Base-by-base conservation (phyloP, 2,888 invertebrate genomes). In the Onchidella celtica region DNA sequence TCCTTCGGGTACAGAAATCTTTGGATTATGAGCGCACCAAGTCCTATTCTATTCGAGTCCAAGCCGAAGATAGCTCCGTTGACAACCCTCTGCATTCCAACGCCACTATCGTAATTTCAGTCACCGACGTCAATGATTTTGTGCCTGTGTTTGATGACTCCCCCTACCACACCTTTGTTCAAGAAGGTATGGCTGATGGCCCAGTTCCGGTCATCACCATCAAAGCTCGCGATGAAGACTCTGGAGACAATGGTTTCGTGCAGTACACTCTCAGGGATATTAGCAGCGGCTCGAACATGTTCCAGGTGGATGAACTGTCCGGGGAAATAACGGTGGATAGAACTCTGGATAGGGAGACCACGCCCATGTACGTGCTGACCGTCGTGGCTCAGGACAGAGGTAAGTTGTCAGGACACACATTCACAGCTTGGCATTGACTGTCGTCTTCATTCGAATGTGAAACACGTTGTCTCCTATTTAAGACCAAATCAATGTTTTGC, bases 231-330 rank as follows among this genome's bases (percentile, higher is more conserved):
- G 98, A 98, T 92, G 97, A 97, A 82, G 98, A 98, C 94, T 97
- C 97, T 75, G 96, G 97, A 83, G 97, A 97, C 27, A 97, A 97
- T 93, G 97, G 97, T 93, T 96, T 97, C 94, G 97, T 98, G 77
- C 95, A 97, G 85, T 98, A 98, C 94, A 97, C 97, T 92, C 96
- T 98, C 90, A 97, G 98, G 93, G 97, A 98, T 93, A 98, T 98
- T 70, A 97, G 97, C 93, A 97, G 97, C 77, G 97, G 97, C 93
- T 96, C 96, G 65, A 86, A 88, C 24, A 94, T 97, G 86, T 99
- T 99, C 94, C 95, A 96, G 90, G 97, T 92, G 59, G 87, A 91
- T 81, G 47, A 3, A 27, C 82, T 83, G 0, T 85, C 90, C 6
- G 92, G 92, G 24, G 97, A 88, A 83, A 89, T 98, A 91, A 96